Evolutionary conservation across 2,113 vertebrate genomes (phyloP).

Genomic region (Melanostigma gelatinosum): DNA sequence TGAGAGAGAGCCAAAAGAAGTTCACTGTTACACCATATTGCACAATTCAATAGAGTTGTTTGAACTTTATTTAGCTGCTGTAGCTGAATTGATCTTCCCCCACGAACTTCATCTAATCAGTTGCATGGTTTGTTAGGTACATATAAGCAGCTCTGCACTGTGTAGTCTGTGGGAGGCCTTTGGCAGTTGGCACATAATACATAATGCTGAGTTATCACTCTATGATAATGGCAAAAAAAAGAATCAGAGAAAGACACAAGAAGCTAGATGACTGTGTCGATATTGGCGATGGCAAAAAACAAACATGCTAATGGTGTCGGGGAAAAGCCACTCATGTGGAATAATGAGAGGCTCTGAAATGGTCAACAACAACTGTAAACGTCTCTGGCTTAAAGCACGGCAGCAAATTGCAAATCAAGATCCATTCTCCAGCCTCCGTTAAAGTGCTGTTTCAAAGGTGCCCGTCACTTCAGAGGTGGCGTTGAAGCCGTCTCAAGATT

Average conservation of each 20-base stretch:
- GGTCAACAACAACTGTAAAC: conserved; percentile 49
- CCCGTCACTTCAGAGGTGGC: conserved; percentile 52
- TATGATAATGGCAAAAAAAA: conserved; percentile 31
- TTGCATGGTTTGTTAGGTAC: conserved; percentile 59
- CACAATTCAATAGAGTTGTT: conserved; percentile 49
- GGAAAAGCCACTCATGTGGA: conserved; percentile 16
- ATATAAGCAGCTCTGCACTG: conserved; percentile 30
- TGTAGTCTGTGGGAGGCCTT: conserved; percentile 31
- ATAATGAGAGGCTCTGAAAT: conserved; percentile 45
- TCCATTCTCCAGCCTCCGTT: conserved; percentile 42
- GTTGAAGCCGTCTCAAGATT: conserved; percentile 60
- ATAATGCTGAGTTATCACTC: conserved; percentile 40
- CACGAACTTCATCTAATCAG: conserved; percentile 45
- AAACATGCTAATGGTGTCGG: conserved; percentile 15
- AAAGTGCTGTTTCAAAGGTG: conserved; percentile 56
- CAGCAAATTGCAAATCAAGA: conserved; percentile 44
- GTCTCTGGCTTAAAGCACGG: conserved; percentile 28
- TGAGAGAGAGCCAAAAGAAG: conserved; percentile 23
- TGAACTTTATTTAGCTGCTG: conserved; percentile 55
- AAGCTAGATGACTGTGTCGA: conserved; percentile 23
- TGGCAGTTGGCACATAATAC: conserved; percentile 10
- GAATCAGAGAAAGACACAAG: conserved; percentile 32
- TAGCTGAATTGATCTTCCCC: conserved; percentile 43
- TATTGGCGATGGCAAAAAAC: conserved; percentile 7
- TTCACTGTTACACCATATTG: conserved; percentile 30